phyloP scores from a whole-genome alignment of 2,888 invertebrate species.

The Cotesia congregata region DNA sequence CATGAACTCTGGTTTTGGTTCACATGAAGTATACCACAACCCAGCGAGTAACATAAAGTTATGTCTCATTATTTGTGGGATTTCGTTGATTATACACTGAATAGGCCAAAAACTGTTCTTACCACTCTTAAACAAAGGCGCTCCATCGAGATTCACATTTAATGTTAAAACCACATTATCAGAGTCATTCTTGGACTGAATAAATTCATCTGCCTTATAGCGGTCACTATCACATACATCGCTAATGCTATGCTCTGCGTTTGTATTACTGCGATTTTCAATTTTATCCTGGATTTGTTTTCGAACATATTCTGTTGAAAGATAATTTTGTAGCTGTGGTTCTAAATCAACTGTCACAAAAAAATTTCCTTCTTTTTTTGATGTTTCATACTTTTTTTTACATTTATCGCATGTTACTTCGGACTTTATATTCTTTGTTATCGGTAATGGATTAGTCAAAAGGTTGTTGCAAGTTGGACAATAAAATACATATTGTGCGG shows the following conservation, averaged over 20 bases:
- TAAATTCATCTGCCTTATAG: background rate
- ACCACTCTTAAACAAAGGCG: slow-evolving; percentile 34
- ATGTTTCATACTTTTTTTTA: slow-evolving; percentile 6
- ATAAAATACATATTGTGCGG: slow-evolving; percentile 10
- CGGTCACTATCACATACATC: slow-evolving; percentile 37
- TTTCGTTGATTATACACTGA: slow-evolving; percentile 42
- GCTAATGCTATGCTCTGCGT: background rate
- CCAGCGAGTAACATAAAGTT: slow-evolving; percentile 39
- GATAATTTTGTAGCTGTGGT: slow-evolving; percentile 36
- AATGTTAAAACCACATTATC: slow-evolving; percentile 38
- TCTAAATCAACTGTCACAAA: slow-evolving; percentile 39
- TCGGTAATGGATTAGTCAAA: background rate
- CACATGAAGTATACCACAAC: slow-evolving; percentile 39
- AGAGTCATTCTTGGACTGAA: background rate
- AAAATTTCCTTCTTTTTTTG: slow-evolving; percentile 22
- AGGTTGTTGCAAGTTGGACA: slow-evolving; percentile 9
- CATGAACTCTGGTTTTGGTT: slow-evolving; percentile 44
- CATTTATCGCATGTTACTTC: background rate
- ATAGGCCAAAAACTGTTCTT: slow-evolving; percentile 44
- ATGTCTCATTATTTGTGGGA: slow-evolving; percentile 41
- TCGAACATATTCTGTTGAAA: background rate
- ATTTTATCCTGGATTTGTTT: background rate
- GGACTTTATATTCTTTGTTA: background rate
- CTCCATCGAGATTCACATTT: slow-evolving; percentile 45
- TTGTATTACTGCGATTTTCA: background rate